Conservation (phyloP, 2,888 invertebrate genomes). For the Phania funesta region DNA sequence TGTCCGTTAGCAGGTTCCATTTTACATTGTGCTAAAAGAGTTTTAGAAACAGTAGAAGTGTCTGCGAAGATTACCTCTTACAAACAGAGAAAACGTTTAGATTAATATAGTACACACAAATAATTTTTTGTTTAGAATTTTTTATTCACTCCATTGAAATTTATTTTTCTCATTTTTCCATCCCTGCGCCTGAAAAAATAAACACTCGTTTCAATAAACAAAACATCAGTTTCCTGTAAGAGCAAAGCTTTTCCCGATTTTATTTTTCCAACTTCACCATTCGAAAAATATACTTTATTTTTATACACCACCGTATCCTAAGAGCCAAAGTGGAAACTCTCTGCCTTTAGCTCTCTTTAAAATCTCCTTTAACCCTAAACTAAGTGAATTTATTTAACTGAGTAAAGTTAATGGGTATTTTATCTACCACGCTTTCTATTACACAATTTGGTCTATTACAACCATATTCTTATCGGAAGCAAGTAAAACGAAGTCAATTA, state of each 20-base stretch:
- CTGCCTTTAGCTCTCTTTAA: neutral
- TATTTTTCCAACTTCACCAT: neutral
- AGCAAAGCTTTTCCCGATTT: neutral
- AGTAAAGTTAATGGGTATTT: neutral
- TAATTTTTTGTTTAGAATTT: no score
- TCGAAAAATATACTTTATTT: neutral
- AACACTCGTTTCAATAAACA: neutral
- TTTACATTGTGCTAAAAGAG: no score
- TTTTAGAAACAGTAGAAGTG: no score
- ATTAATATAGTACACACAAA: no score
- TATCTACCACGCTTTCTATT: neutral
- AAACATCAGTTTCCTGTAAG: neutral
- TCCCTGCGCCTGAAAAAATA: neutral
- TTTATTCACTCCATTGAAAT: no score
- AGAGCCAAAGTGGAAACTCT: neutral
- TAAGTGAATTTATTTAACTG: neutral
- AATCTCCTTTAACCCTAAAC: neutral
- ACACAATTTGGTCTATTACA: conserved; percentile 1
- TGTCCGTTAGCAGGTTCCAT: no score
- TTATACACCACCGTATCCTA: neutral
- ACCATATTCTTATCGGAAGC: conserved; percentile 14
- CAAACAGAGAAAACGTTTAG: no score
- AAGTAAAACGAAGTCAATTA: no score
- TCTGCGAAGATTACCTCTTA: no score
- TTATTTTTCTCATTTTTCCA: neutral